A percentile compares a stretch with the other conserved stretches of the same genome.
These are phyloP conservation scores for Cryptoprocta ferox DNA, from an alignment of 2,797 vertebrate species.

Conservation along the genomic window DNA sequence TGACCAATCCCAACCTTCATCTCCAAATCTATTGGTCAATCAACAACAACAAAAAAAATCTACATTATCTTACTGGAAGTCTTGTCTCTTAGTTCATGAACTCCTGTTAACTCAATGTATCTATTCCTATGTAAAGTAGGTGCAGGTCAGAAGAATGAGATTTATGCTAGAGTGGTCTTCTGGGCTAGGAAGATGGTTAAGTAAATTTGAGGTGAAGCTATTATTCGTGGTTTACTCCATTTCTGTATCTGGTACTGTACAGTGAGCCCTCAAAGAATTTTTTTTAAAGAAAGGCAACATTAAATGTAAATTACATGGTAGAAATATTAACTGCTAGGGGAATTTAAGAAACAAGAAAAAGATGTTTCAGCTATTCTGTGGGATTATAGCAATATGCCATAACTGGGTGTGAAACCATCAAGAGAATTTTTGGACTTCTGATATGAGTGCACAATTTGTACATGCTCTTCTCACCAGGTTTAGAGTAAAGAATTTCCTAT, in stretches of 20 bases:
- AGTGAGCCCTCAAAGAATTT: slow-evolving; percentile 19
- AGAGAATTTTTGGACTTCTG: neutral
- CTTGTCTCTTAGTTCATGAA: neutral
- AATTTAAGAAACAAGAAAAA: slow-evolving; percentile 58
- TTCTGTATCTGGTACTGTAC: neutral
- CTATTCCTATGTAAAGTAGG: neutral
- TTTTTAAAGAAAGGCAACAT: slow-evolving; percentile 18
- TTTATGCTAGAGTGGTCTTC: neutral
- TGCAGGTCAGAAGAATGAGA: neutral
- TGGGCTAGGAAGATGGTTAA: neutral
- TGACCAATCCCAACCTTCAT: neutral
- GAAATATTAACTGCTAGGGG: slow-evolving; percentile 43
- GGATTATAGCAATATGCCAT: neutral
- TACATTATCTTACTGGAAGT: neutral
- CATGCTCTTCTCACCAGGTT: neutral
- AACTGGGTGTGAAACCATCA: neutral
- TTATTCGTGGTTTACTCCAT: neutral
- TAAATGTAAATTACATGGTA: slow-evolving; percentile 67
- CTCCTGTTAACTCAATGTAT: neutral
- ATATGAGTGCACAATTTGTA: neutral
- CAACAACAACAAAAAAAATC: neutral
- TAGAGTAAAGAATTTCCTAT: neutral
- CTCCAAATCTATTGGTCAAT: neutral
- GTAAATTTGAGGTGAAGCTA: neutral
- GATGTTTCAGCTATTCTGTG: slow-evolving; percentile 16